phyloP scores from a whole-genome alignment of 2,113 vertebrate genomes.

The Amia ocellicauda region DNA sequence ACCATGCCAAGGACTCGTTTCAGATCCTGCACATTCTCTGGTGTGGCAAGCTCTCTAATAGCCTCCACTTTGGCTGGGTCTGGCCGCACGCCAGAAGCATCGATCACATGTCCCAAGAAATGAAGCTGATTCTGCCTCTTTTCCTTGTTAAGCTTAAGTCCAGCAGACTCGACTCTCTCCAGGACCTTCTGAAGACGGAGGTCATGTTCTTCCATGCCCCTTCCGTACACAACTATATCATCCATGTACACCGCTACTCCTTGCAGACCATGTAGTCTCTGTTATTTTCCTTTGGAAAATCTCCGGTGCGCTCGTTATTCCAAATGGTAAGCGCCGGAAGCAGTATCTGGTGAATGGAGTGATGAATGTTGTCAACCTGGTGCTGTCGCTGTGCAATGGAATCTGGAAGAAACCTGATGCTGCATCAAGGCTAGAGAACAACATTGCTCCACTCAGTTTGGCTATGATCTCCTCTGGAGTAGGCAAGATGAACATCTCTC shows the following conservation, averaged over 20 bases:
- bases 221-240: slow-evolving; percentile 10
- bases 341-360: neutral
- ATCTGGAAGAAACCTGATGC: too few relatives aligned
- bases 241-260: slow-evolving; percentile 10
- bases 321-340: slow-evolving; percentile 1
- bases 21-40: too few relatives aligned
- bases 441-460: slow-evolving; percentile 9
- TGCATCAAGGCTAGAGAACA: slow-evolving; percentile 19
- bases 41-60: too few relatives aligned
- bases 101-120: slow-evolving; percentile 26
- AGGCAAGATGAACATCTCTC: slow-evolving; percentile 8
- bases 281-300: too few relatives aligned
- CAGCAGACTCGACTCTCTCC: slow-evolving; percentile 16
- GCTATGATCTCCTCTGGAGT: slow-evolving; percentile 1
- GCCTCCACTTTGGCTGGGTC: slow-evolving; percentile 28
- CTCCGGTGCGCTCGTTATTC: slow-evolving; percentile 1
- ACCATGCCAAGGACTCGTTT: too few relatives aligned
- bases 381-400: too few relatives aligned
- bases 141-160: slow-evolving; percentile 24
- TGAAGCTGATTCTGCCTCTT: slow-evolving; percentile 23
- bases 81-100: slow-evolving; percentile 12
- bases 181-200: too few relatives aligned
- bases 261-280: slow-evolving; percentile 10
- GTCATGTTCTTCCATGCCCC: too few relatives aligned
- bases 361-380: too few relatives aligned